phyloP scores from a whole-genome alignment of 2,113 vertebrate genomes.

The Aleadryas rufinucha region DNA sequence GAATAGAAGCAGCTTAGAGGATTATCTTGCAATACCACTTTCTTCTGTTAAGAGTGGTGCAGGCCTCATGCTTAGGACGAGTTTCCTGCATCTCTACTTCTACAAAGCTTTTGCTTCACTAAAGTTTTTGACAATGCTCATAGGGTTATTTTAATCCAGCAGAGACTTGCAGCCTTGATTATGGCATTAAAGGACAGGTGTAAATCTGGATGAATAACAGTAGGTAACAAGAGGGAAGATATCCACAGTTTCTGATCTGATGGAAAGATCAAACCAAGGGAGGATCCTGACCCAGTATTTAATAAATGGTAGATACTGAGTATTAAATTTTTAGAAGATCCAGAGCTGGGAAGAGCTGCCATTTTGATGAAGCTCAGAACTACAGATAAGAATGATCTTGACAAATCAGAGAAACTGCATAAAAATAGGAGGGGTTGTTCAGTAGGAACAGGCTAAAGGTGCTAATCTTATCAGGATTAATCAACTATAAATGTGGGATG shows the following conservation, averaged over 20 bases:
- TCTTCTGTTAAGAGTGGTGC: neutral
- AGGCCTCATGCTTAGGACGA: neutral
- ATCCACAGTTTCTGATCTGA: neutral
- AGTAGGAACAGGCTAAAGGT: neutral
- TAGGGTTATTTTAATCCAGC: neutral
- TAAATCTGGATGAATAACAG: neutral
- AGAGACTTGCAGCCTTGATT: neutral
- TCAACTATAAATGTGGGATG: neutral
- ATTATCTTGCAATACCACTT: neutral
- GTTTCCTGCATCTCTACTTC: neutral
- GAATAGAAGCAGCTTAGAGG: neutral
- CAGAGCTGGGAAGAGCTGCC: neutral
- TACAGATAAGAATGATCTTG: neutral
- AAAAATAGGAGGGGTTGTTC: neutral
- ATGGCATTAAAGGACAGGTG: neutral
- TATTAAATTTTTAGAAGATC: neutral
- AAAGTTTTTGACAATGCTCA: neutral
- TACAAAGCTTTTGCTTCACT: neutral
- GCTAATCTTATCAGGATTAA: neutral
- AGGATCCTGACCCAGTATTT: neutral
- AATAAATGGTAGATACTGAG: neutral
- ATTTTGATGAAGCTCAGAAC: neutral
- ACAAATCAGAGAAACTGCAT: neutral
- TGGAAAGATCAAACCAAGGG: neutral
- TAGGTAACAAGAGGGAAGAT: neutral